These are phyloP conservation scores for Sicus ferrugineus DNA, from an alignment of 2,888 invertebrate genomes.

Conservation along the genomic window DNA sequence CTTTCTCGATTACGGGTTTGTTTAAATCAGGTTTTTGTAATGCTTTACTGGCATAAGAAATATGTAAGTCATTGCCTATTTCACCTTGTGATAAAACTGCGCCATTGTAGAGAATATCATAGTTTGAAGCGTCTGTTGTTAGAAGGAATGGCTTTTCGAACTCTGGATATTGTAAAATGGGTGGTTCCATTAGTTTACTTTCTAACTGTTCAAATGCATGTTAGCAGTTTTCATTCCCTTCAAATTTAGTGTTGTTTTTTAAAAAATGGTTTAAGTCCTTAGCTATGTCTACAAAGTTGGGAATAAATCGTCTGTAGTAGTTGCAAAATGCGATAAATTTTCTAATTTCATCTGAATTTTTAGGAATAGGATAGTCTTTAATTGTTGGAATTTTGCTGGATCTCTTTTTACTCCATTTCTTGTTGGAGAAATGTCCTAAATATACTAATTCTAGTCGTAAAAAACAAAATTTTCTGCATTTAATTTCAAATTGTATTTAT, in stretches of 20 bases:
- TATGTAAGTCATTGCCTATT: slow-evolving; percentile 42
- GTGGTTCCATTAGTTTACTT: slow-evolving; percentile 20
- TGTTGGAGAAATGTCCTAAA: slow-evolving; percentile 36
- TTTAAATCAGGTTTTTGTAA: no score
- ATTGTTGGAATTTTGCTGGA: slow-evolving; percentile 39
- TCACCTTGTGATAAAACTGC: slow-evolving; percentile 48
- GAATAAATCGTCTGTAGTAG: slow-evolving; percentile 16
- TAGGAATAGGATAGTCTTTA: slow-evolving; percentile 42
- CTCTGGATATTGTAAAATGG: slow-evolving; percentile 33
- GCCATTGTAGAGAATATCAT: no score
- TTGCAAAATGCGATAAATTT: slow-evolving; percentile 37
- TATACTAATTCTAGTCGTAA: slow-evolving; percentile 37
- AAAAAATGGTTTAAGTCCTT: slow-evolving; percentile 36
- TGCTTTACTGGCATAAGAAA: no score
- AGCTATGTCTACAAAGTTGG: slow-evolving; percentile 42
- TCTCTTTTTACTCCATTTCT: slow-evolving; percentile 38
- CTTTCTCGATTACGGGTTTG: no score
- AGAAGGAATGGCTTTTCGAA: slow-evolving; percentile 23
- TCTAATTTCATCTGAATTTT: slow-evolving; percentile 36
- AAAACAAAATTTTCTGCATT: slow-evolving; percentile 30
- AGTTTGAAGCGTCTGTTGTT: slow-evolving; percentile 45
- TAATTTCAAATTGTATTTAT: slow-evolving; percentile 37
- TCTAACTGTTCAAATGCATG: slow-evolving; percentile 35
- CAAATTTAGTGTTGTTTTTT: slow-evolving; percentile 38
- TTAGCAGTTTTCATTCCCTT: slow-evolving; percentile 20